Evolutionary conservation across 2,888 invertebrate genomes (phyloP), one percentile per base, ranked within the genome.

Genomic region (Agrilus biguttatus): DNA sequence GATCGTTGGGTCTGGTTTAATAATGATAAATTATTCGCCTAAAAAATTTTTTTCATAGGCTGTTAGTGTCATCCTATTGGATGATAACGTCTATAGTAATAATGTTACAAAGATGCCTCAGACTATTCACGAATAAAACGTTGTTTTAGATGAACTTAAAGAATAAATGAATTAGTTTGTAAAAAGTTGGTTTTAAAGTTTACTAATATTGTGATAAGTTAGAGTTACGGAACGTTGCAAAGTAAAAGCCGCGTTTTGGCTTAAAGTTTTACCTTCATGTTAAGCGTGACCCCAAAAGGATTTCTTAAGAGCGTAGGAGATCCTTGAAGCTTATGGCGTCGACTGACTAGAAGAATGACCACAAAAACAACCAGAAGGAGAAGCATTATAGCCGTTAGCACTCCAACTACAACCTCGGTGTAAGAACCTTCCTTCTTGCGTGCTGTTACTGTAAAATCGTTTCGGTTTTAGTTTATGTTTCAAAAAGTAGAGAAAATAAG

Each of bases 361-460:
- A 77, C 68, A 60, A 79, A 77, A 43, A 77, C 72, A 41, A 77
- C 69, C 43, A 80, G 66, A 48, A 79, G 67, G 39, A 80, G 66
- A 32, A 80, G 67, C 59, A 78, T 75, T 50, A 80, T 72, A 34
- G 79, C 80, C 21, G 78, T 78, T 48, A 80, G 61, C 19, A 79
- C 74, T 39, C 78, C 78, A 50, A 77, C 76, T 45, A 77, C 63
- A 36, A 75, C 70, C 57, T 77, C 77, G 40, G 76, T 72, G 56
- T 75, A 74, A 44, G 72, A 70, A 51, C 74, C 71, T 45, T 69
- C 70, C 47, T 74, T 73, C 53, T 73, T 73, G 41, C 70, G 62
- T 6, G 75, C 72, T 48, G 75, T 71, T 59, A 74, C 74, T 74
- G 57, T 46, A 55, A 55, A 42, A 46, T 34, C 47, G 38, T 42